A percentile compares a stretch with the other conserved stretches of the same genome.
Evolutionary conservation across 2,113 vertebrate species (phyloP).

Genomic region (Tupaia tana): DNA sequence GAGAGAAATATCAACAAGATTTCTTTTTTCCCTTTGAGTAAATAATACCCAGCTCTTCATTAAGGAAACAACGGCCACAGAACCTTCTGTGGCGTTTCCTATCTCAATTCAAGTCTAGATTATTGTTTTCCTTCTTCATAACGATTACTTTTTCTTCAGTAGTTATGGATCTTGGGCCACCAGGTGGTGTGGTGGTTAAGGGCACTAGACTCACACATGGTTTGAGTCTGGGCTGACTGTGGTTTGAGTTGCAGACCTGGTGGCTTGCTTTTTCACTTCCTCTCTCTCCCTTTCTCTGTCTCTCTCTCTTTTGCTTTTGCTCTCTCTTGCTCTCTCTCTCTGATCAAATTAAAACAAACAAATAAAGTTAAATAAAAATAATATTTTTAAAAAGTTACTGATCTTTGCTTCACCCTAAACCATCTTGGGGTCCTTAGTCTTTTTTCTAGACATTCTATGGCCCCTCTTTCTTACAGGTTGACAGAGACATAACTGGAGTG

Average conservation of each 20-base stretch:
- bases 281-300: too few relatives aligned
- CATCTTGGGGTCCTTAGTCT: neutral
- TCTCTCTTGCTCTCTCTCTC: too few relatives aligned
- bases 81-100: neutral
- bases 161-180: neutral
- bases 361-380: too few relatives aligned
- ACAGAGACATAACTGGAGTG: conserved; percentile 21
- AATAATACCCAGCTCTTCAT: neutral
- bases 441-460: neutral
- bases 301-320: too few relatives aligned
- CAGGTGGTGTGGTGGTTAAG: too few relatives aligned
- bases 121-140: neutral
- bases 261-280: too few relatives aligned
- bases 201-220: too few relatives aligned
- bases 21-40: neutral
- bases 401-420: neutral
- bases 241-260: too few relatives aligned
- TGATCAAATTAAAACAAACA: too few relatives aligned
- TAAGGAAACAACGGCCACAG: neutral
- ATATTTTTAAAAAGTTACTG: neutral
- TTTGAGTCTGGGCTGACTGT: too few relatives aligned
- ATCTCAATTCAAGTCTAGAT: neutral
- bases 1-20: neutral
- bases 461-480: neutral
- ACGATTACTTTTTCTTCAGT: neutral